Base-by-base conservation (phyloP, 2,797 vertebrate genomes). In the Tadarida brasiliensis region DNA sequence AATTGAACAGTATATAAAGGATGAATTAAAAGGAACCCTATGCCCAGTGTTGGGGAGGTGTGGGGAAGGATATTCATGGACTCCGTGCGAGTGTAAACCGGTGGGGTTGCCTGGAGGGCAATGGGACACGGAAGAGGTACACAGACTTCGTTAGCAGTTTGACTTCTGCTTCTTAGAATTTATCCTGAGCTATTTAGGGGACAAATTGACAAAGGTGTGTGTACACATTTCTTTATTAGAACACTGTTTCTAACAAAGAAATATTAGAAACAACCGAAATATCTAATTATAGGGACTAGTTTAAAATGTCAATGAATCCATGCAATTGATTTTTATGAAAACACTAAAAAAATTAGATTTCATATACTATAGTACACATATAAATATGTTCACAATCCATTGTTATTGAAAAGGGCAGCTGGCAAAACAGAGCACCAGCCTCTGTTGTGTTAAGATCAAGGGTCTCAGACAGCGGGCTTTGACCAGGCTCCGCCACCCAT, bases 71-170 rank as follows among this genome's bases (percentile, higher is more conserved):
- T 5, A 51, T 5, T 68, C 1, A 11, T 2, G 33, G 12, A 11
- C 26, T 44, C 39, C 7, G 19, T 1, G 2, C 16, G 9, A 67
- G 0, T 30, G 7, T 26, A 59, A 54, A 11, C 30, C 14, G 24
- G 3, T 1, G 28, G 4, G 28, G 39, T 20, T 61, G 24, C 19
- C 19, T 51, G n/a, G 19, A 59, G 5, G 10, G 8, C 39, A 11
- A 47, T 59, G 20, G 12, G 39, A 86, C 2, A 47, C 33, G 28
- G 10, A 22, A 94, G 76, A 65, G 6, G 3, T 22, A n/a, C 51
- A 47, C 0, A 65, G 44, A 61, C 11, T 51, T 71, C 0, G 4
- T 14, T 0, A 33, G 20, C 2, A 68, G 6, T n/a, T 44, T 7
- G 24, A 19, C 4, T 82, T 68, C 80, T 86, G 15, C 9, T 22